These are phyloP conservation scores for Pterocles burchelli DNA, from an alignment of 2,113 vertebrate species.

Conservation along the genomic window DNA sequence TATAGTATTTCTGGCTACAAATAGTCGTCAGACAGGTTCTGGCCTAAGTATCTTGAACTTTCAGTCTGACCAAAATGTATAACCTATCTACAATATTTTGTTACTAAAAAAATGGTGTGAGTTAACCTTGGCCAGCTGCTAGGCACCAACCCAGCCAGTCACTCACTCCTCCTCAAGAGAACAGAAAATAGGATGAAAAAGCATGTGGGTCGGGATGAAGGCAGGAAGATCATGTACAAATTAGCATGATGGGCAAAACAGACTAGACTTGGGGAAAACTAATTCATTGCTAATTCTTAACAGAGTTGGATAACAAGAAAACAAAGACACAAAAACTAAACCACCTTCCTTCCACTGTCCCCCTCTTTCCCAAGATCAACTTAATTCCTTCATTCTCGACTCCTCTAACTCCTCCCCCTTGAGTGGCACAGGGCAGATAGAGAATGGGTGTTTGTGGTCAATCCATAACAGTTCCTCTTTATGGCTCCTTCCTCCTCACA, in stretches of 20 bases:
- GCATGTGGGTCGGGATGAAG: background rate
- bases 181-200: background rate
- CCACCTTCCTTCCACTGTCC: background rate
- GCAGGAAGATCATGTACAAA: background rate
- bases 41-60: background rate
- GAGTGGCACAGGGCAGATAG: fast-evolving
- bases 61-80: background rate
- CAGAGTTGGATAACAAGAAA: background rate
- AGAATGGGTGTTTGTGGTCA: background rate
- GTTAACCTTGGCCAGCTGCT: background rate
- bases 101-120: background rate
- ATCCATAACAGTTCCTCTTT: background rate
- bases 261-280: background rate
- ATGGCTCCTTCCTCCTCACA: background rate
- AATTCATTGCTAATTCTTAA: background rate
- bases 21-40: background rate
- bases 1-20: background rate
- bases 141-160: background rate
- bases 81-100: background rate
- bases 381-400: background rate
- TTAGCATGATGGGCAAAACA: background rate
- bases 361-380: background rate
- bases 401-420: background rate
- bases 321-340: background rate
- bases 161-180: background rate